Evolutionary conservation across 2,113 vertebrate species (phyloP), one percentile per base, ranked within the genome.

Genomic region (Columbina picui): DNA sequence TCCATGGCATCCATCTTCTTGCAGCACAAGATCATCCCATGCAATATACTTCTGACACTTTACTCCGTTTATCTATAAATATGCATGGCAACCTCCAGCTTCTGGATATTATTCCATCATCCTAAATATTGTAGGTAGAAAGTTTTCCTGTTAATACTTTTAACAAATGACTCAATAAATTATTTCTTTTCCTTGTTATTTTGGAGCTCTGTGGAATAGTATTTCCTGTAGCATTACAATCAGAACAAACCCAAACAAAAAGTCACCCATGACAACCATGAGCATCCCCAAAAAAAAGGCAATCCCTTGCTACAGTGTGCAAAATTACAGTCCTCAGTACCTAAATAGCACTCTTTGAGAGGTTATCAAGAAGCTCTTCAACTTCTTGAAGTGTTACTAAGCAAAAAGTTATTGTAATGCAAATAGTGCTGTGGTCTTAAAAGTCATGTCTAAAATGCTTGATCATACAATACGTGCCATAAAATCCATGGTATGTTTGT

Each of bases 401-500:
- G 85, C 77, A 89, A 75, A 80, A 93, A 38, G 22, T 61, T 77
- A 91, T 92, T 96, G 78, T 92, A 79, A 97, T 23, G 18, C 86
- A 95, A 93, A 96, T 74, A 55, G 34, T 10, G 65, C 76, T 90
- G 87, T 7, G 76, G 85, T 70, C 59, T 77, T 74, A 87, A 94
- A 93, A 97, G 78, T 71, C 74, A 1, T 17, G n/a, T 86, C 64
- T 89, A 18, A 85, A 89, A 84, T 78, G 83, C 92, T 79, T 22
- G 56, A 82, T 71, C 78, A 76, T 84, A 84, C 83, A 95, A 92
- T 85, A n/a, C 59, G 6, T 68, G 90, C 93, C 84, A 87, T 94
- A 94, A 96, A 96, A 95, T 95, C 93, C 84, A 87, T 55, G 94
- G 59, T 87, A 94, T 70, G 86, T 64, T 55, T 93, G 92, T 87